Percentiles rank a stretch among this genome's conserved stretches.
Conservation (phyloP, 2,113 vertebrate genomes). For the Psilopsiagon aurifrons region DNA sequence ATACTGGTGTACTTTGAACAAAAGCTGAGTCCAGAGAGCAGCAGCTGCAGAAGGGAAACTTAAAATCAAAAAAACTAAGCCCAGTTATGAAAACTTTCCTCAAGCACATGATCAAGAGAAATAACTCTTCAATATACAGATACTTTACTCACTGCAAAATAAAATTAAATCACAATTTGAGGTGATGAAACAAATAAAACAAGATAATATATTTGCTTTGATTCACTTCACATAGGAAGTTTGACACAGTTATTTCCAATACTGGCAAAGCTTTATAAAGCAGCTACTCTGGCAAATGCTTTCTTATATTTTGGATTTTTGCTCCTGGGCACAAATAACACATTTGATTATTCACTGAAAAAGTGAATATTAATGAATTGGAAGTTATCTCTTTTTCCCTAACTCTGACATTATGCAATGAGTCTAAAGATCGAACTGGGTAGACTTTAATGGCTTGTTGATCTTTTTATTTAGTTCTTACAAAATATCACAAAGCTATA, state of each 20-base stretch:
- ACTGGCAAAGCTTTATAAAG: not conserved
- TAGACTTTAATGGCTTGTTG: not conserved
- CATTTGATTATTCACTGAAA: not conserved
- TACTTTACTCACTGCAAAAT: not conserved
- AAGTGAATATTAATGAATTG: not conserved
- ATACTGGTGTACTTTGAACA: constrained; percentile 6
- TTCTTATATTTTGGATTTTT: not conserved
- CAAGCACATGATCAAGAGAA: not conserved
- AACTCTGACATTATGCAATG: not conserved
- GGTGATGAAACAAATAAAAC: not conserved
- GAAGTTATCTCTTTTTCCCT: not conserved
- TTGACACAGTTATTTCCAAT: not conserved
- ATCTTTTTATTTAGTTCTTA: not conserved
- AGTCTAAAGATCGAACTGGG: not conserved
- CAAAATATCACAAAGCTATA: not conserved
- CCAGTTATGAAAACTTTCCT: not conserved
- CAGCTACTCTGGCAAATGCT: not conserved
- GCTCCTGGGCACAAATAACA: not conserved
- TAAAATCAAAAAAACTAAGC: not conserved
- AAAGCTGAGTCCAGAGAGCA: not conserved
- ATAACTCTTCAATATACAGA: not conserved
- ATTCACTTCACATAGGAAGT: not conserved
- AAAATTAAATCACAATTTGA: not conserved
- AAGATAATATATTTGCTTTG: not conserved
- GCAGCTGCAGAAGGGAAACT: not conserved